phyloP scores from a whole-genome alignment of 1,140 invertebrate species.

The Drosophila simulans region DNA sequence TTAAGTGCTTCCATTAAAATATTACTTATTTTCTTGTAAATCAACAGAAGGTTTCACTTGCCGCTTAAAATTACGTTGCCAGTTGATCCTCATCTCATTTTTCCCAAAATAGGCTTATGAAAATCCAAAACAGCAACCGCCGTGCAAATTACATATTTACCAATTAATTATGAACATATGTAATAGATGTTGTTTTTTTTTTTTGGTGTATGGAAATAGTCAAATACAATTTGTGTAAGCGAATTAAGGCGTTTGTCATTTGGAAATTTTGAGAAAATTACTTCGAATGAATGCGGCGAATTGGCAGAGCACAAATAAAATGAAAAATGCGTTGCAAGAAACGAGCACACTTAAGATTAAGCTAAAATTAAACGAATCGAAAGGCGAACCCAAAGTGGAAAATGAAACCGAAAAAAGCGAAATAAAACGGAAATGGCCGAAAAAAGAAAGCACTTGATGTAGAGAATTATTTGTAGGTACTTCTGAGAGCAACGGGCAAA shows the following conservation, averaged over 20 bases:
- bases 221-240: constrained; percentile 50
- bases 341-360: constrained; percentile 56
- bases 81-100: too few species aligned
- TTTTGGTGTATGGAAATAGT: constrained; percentile 53
- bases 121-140: constrained; percentile 34
- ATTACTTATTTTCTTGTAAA: not conserved
- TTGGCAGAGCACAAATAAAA: constrained; percentile 19
- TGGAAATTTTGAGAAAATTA: constrained; percentile 37
- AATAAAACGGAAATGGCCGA: constrained; percentile 9
- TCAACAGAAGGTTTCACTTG: constrained; percentile 24
- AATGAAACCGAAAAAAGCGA: constrained; percentile 4
- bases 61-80: too few species aligned
- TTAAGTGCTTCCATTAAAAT: not conserved
- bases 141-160: constrained; percentile 33
- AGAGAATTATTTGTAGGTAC: constrained; percentile 62
- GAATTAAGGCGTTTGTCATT: constrained; percentile 23
- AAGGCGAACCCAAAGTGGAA: constrained; percentile 12
- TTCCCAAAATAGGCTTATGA: not conserved
- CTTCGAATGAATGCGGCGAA: constrained; percentile 34
- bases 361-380: constrained; percentile 51
- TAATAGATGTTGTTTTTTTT: constrained; percentile 51
- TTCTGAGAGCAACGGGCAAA: constrained; percentile 26
- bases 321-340: constrained; percentile 6
- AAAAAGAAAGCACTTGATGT: constrained; percentile 53
- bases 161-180: constrained; percentile 44